Evolutionary conservation across 2,797 vertebrate genomes (phyloP), one percentile per base, ranked within the genome.

Genomic region (Ataeniobius toweri): DNA sequence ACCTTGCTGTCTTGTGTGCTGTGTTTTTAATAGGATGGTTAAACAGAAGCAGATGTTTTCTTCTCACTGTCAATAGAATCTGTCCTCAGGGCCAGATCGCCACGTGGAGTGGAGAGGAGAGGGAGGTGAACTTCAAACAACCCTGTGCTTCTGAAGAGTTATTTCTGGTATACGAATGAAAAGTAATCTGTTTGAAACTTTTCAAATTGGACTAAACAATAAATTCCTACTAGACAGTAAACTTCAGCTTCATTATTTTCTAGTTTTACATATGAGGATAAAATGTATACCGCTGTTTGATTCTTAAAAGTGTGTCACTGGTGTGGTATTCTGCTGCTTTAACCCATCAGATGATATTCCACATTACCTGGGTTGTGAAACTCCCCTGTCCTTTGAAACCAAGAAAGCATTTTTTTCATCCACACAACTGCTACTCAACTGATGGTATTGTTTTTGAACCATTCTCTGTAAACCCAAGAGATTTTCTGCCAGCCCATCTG

Each of bases 21-120:
- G 63, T 68, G 71, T 87, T 89, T 92, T 90, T 90, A 91, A 91
- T 90, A 86, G 89, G 84, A 90, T 88, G 87, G 77, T 89, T 92
- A 91, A 92, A 89, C 83, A 89, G 88, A 85, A 92, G 88, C 94
- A 95, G 94, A 94, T 94, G 93, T 71, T 59, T 91, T 77, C 87
- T 93, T 94, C 93, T 89, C 93, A 93, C 86, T 92, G 93, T 91
- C 92, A 93, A 79, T 73, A 92, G 84, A 91, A 83, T 89, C 83
- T 87, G 80, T 90, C 85, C 82, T 87, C 74, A 9, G 81, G 84
- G 89, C 89, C 88, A 92, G 81, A 90, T 86, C 76, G 92, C 93
- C 94, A 94, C 92, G 92, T 94, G 81, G 89, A 91, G 79, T 55
- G 48, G 68, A 85, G 83, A 44, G 78, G 76, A 84, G 83, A 44